A percentile compares a stretch with the other conserved stretches of the same genome.
Evolutionary conservation across 1,140 invertebrate species (phyloP).

Genomic region (Diabrotica undecimpunctata): DNA sequence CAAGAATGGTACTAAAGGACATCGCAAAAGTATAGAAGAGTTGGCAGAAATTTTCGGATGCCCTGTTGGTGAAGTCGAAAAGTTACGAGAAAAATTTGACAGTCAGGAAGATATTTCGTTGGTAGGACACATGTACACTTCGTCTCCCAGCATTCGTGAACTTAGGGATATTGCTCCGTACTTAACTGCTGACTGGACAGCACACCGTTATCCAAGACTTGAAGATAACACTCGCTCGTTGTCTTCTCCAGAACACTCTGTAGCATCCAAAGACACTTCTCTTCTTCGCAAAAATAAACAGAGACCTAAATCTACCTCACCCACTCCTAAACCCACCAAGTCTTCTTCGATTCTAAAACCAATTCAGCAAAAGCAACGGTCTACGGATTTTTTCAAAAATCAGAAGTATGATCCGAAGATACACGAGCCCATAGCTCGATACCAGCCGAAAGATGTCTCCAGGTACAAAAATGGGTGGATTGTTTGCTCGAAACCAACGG

Average conservation of each 20-base stretch:
- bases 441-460: constrained; percentile 57
- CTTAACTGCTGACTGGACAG: constrained; percentile 70
- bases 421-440: constrained; percentile 71
- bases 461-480: constrained; percentile 52
- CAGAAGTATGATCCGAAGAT: constrained; percentile 70
- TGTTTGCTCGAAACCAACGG: constrained; percentile 55
- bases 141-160: constrained; percentile 73
- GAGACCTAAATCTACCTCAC: constrained; percentile 49
- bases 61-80: constrained; percentile 63
- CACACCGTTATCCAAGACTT: constrained; percentile 66
- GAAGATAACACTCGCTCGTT: constrained; percentile 62
- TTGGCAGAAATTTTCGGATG: constrained; percentile 46
- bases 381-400: constrained; percentile 43
- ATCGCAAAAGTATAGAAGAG: constrained; percentile 44
- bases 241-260: constrained; percentile 51
- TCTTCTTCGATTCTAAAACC: constrained; percentile 60
- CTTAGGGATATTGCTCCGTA: constrained; percentile 73
- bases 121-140: constrained; percentile 76
- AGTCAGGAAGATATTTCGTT: constrained; percentile 58
- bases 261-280: constrained; percentile 40
- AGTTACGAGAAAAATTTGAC: constrained; percentile 67
- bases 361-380: constrained; percentile 37
- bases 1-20: constrained; percentile 42
- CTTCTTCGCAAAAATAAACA: constrained; percentile 37
- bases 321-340: constrained; percentile 41